These are phyloP conservation scores for Bryconaethiops microstoma DNA, from an alignment of 2,797 vertebrate genomes.

Conservation along the genomic window DNA sequence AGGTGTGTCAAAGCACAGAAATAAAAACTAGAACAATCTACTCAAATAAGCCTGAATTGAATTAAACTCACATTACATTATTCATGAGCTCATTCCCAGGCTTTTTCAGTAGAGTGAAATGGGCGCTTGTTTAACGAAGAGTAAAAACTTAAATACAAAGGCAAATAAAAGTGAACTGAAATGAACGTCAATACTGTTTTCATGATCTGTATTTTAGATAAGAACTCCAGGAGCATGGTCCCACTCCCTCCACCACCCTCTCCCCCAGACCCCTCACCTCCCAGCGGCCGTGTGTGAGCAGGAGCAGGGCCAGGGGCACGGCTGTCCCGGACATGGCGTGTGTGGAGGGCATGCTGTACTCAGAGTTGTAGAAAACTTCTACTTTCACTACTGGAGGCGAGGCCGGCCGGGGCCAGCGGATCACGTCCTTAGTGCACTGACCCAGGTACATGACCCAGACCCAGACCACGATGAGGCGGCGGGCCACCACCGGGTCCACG, in stretches of 20 bases:
- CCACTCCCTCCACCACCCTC: background rate
- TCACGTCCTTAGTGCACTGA: conserved; percentile 95
- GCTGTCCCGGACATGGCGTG: conserved; percentile 98
- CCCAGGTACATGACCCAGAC: conserved; percentile 98
- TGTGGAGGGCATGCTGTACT: conserved; percentile 99
- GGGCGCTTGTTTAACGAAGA: no score
- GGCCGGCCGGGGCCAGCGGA: conserved; percentile 90
- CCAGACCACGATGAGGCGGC: conserved; percentile 90
- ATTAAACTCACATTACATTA: no score
- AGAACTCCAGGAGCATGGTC: background rate
- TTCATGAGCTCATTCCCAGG: no score
- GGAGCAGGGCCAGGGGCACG: conserved; percentile 88
- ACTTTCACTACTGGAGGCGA: conserved; percentile 95
- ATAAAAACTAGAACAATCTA: no score
- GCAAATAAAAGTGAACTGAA: no score
- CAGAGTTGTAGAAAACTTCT: conserved; percentile 96
- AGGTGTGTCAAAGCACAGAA: background rate
- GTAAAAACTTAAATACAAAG: no score
- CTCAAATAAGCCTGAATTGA: no score
- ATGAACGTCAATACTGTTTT: no score
- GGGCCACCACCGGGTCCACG: conserved; percentile 86
- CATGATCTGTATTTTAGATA: no score
- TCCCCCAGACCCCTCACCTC: conserved; percentile 78
- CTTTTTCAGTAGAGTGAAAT: no score
- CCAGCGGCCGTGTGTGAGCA: conserved; percentile 89